Conservation (phyloP, 1,140 invertebrate genomes). For the Mercenaria mercenaria region DNA sequence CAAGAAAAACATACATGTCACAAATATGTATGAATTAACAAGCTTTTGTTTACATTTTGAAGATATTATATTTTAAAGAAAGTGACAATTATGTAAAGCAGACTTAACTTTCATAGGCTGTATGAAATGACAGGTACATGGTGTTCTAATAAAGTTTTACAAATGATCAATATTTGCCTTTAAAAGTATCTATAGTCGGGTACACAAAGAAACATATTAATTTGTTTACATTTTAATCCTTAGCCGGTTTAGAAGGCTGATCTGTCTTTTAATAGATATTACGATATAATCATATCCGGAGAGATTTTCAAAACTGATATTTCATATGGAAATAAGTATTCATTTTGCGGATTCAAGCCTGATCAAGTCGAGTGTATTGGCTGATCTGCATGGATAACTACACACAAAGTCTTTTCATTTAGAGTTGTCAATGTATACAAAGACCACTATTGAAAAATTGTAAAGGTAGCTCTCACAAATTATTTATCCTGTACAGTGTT, state of each 20-base stretch:
- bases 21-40: too few species aligned
- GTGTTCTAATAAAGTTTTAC: too few species aligned
- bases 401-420: background rate
- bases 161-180: slow-evolving; percentile 15
- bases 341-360: background rate
- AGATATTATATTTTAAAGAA: too few species aligned
- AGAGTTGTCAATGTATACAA: background rate
- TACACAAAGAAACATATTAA: slow-evolving; percentile 4
- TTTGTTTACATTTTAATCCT: background rate
- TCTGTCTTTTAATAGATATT: background rate
- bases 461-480: background rate
- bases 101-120: too few species aligned
- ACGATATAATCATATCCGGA: background rate
- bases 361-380: background rate
- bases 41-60: too few species aligned
- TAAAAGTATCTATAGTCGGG: background rate
- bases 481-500: background rate
- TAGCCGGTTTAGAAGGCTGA: background rate
- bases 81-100: too few species aligned
- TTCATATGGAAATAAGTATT: background rate
- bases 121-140: too few species aligned
- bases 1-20: too few species aligned
- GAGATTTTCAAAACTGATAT: background rate
- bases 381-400: slow-evolving; percentile 14
- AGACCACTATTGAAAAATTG: slow-evolving; percentile 3